These are phyloP conservation scores for Phylloscopus trochiloides DNA, from an alignment of 2,113 vertebrate genomes.

Conservation along the genomic window DNA sequence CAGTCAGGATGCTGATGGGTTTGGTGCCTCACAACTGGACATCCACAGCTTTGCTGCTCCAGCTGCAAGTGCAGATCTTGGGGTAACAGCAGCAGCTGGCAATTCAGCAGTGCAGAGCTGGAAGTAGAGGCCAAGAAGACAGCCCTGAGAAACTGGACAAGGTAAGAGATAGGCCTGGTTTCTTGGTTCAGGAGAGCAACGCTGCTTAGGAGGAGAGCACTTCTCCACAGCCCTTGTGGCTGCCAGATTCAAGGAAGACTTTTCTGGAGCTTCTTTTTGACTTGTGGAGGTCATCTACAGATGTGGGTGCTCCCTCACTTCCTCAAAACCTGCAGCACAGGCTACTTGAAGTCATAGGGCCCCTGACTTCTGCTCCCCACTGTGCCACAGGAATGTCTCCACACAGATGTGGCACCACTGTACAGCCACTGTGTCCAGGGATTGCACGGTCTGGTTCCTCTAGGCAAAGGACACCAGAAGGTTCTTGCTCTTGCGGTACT, in stretches of 20 bases:
- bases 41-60: not conserved
- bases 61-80: not conserved
- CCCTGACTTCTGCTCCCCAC: not conserved
- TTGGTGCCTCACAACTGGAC: not conserved
- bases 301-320: not conserved
- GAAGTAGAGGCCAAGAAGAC: not conserved
- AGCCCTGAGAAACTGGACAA: not conserved
- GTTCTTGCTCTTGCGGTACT: not conserved
- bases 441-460: not conserved
- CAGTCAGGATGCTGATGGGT: not conserved
- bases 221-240: not conserved
- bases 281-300: not conserved
- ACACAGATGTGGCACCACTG: not conserved
- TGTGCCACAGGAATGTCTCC: not conserved
- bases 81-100: not conserved
- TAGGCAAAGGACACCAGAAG: not conserved
- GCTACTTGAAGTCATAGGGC: not conserved
- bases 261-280: not conserved
- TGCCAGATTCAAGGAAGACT: not conserved
- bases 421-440: not conserved
- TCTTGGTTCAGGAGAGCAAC: not conserved
- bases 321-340: not conserved
- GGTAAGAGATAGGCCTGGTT: not conserved
- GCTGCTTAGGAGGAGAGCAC: rapidly evolving
- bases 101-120: not conserved